Percentiles rank a stretch among this genome's conserved stretches.
Conservation (phyloP, 2,888 invertebrate genomes). For the Anthophora plumipes region DNA sequence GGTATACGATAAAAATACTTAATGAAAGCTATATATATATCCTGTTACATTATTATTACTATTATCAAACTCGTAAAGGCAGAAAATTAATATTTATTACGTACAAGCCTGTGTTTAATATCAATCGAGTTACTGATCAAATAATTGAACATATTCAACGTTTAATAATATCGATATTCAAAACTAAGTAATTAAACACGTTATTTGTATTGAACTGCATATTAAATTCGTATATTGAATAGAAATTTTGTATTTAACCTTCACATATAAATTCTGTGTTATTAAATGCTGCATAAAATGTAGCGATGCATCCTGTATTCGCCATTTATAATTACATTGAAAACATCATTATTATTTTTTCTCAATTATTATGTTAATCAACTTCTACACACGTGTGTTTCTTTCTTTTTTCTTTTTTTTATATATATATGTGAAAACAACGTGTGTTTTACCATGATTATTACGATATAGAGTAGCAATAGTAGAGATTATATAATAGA, state of each 20-base stretch:
- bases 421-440: not conserved
- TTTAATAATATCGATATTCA: not conserved
- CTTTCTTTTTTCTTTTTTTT: not conserved
- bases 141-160: not conserved
- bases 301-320: not conserved
- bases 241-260: not conserved
- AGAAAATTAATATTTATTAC: not conserved
- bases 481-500: not conserved
- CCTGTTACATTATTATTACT: not conserved
- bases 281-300: not conserved
- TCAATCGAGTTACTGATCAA: not conserved
- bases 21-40: not conserved
- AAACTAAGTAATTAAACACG: not conserved
- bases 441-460: not conserved
- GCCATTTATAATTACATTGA: not conserved
- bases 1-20: not conserved
- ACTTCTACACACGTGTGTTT: too few relatives aligned
- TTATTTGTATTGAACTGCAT: not conserved
- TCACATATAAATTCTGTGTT: not conserved
- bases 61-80: not conserved
- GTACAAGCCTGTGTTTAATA: not conserved
- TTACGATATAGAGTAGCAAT: not conserved
- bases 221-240: not conserved
- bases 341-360: not conserved
- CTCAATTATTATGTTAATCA: too few relatives aligned